These are phyloP conservation scores for Tetranychus urticae DNA, from an alignment of 1,140 invertebrate genomes.

Conservation along the genomic window DNA sequence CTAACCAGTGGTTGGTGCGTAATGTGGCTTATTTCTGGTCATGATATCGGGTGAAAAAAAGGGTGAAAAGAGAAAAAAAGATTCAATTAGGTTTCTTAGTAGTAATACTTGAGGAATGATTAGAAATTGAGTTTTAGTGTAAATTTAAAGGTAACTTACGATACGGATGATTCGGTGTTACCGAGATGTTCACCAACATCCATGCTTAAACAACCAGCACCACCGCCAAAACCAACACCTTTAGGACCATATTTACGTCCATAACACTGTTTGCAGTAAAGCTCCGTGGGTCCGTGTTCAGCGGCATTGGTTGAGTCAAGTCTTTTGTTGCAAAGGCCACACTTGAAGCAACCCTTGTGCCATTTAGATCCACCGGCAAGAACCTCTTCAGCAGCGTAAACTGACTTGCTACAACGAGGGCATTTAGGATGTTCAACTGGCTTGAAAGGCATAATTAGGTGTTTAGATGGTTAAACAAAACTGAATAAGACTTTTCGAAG, in stretches of 20 bases:
- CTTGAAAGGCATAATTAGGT: slow-evolving; percentile 11
- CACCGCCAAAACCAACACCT: slow-evolving; percentile 93
- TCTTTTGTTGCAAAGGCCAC: slow-evolving; percentile 74
- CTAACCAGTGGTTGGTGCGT: too few species aligned
- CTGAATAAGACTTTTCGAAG: too few species aligned
- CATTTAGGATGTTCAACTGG: slow-evolving; percentile 74
- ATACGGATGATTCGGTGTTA: slow-evolving; percentile 19
- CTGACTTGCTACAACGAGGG: slow-evolving; percentile 91
- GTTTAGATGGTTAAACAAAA: too few species aligned
- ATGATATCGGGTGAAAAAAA: too few species aligned
- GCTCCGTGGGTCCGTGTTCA: slow-evolving; percentile 67
- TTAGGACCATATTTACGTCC: slow-evolving; percentile 93
- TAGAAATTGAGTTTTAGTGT: not conserved
- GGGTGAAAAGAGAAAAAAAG: too few species aligned
- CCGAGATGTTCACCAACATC: slow-evolving; percentile 63
- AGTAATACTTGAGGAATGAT: not conserved
- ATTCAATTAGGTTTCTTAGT: too few species aligned
- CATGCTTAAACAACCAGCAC: slow-evolving; percentile 89
- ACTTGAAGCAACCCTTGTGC: slow-evolving; percentile 99
- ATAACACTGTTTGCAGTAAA: slow-evolving; percentile 76
- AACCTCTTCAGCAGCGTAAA: slow-evolving; percentile 94
- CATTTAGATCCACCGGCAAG: slow-evolving; percentile 90
- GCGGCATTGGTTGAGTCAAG: slow-evolving; percentile 91
- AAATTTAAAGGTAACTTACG: slow-evolving; percentile 11
- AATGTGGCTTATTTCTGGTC: too few species aligned